phyloP scores from a whole-genome alignment of 1,140 invertebrate genomes.

The Colletes gigas region DNA sequence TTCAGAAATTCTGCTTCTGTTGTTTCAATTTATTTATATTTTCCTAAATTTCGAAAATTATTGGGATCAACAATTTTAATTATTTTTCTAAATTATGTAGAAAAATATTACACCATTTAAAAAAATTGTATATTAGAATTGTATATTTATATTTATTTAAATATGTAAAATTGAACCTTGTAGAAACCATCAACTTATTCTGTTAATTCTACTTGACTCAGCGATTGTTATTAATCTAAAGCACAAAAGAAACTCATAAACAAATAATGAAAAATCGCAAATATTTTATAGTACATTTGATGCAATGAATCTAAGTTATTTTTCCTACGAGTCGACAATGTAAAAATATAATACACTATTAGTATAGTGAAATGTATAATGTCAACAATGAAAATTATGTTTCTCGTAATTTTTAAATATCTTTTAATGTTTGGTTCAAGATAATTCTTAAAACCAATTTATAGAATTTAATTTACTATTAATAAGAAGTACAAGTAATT shows the following conservation, averaged over 20 bases:
- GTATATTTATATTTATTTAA: conserved; percentile 39
- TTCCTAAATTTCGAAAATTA: conserved; percentile 22
- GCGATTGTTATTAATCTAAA: neutral
- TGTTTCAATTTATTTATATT: conserved; percentile 20
- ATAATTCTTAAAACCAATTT: neutral
- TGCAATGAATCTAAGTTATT: conserved; percentile 21
- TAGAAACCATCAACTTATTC: conserved; percentile 47
- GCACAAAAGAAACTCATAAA: too few relatives aligned
- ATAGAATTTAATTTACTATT: neutral
- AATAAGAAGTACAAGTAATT: conserved; percentile 6
- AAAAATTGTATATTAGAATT: conserved; percentile 19
- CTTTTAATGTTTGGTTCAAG: neutral
- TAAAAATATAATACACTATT: conserved; percentile 2
- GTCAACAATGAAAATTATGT: neutral
- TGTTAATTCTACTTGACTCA: neutral
- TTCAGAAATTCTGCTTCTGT: neutral
- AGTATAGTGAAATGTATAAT: neutral
- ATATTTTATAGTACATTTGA: conserved; percentile 10
- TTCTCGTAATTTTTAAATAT: neutral
- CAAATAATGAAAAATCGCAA: neutral
- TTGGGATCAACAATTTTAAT: conserved; percentile 2
- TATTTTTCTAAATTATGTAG: conserved; percentile 30
- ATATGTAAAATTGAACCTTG: conserved; percentile 34
- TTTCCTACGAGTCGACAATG: conserved; percentile 16
- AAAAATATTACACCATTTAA: conserved; percentile 13